A percentile compares a stretch with the other conserved stretches of the same genome.
These are phyloP conservation scores for Perodicticus potto DNA, from an alignment of 2,797 vertebrate genomes.

Conservation along the genomic window DNA sequence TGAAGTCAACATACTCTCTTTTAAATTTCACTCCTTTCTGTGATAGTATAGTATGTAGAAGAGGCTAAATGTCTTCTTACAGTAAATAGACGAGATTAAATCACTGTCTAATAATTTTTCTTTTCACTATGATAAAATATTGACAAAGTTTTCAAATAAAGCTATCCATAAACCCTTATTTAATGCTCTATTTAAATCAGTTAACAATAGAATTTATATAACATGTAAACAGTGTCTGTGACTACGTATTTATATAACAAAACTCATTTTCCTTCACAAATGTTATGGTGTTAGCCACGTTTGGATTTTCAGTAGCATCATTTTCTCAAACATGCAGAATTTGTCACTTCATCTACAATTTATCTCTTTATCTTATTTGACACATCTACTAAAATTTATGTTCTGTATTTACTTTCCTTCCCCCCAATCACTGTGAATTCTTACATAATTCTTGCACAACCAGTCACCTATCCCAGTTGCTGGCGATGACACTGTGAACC, in stretches of 20 bases:
- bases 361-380: conserved; percentile 8
- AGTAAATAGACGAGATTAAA: neutral
- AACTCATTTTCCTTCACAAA: neutral
- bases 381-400: neutral
- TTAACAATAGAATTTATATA: neutral
- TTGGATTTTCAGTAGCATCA: neutral
- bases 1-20: neutral
- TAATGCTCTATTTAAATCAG: neutral
- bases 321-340: neutral
- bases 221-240: neutral
- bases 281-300: neutral
- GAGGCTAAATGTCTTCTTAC: neutral
- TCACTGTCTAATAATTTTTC: neutral
- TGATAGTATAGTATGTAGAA: too few species aligned
- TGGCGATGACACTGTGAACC: too few species aligned
- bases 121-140: neutral
- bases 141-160: neutral
- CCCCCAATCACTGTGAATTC: neutral
- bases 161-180: neutral
- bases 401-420: neutral
- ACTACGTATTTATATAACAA: neutral
- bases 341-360: neutral
- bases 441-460: neutral
- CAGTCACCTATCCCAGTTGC: neutral
- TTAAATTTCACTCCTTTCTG: neutral